These are phyloP conservation scores for Seriola rivoliana DNA, from an alignment of 2,113 vertebrate species.

Conservation along the genomic window DNA sequence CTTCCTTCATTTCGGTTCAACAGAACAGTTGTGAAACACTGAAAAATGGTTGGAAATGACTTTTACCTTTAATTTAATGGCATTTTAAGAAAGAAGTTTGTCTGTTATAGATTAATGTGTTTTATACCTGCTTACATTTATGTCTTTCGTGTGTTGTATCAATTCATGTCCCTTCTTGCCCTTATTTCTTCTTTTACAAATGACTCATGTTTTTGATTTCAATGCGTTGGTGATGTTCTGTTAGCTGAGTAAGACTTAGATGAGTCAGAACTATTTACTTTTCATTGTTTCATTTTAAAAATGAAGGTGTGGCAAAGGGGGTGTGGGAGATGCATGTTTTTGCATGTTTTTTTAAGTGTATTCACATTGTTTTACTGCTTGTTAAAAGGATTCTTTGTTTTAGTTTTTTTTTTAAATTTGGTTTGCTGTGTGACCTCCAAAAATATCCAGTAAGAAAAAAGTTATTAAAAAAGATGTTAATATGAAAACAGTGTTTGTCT, in stretches of 20 bases:
- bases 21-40: not conserved
- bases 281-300: not conserved
- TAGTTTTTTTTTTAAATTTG: not conserved
- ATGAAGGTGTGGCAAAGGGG: not conserved
- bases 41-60: not conserved
- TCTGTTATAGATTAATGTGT: not conserved
- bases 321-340: not conserved
- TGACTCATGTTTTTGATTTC: slow-evolving; percentile 1
- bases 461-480: slow-evolving; percentile 46
- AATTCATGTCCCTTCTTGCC: no score
- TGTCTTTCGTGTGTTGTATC: not conserved
- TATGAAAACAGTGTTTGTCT: slow-evolving; percentile 6
- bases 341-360: not conserved
- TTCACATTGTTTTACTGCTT: not conserved
- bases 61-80: slow-evolving; percentile 21
- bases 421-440: slow-evolving; percentile 7
- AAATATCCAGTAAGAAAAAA: slow-evolving; percentile 20
- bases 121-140: not conserved
- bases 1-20: not conserved
- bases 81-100: slow-evolving; percentile 29
- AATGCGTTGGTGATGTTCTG: not conserved
- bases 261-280: slow-evolving; percentile 15
- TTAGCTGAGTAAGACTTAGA: slow-evolving; percentile 1
- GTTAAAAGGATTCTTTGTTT: not conserved
- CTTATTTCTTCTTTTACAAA: not conserved